Evolutionary conservation across 1,140 invertebrate species (phyloP).

Genomic region (Maniola jurtina): DNA sequence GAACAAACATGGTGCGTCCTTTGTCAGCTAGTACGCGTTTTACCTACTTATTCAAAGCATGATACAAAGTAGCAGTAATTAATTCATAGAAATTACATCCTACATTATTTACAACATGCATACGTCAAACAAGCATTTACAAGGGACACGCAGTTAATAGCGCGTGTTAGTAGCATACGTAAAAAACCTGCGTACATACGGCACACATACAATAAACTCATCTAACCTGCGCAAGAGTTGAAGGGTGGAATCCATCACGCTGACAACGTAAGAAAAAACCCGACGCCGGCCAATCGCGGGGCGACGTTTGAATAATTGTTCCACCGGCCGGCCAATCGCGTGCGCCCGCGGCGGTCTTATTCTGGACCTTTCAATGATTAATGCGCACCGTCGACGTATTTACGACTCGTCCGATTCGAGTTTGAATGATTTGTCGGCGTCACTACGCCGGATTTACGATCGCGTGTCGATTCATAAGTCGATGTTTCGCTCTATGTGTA

Average conservation of each 20-base stretch:
- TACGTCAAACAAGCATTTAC: not conserved
- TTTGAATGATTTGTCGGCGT: slow-evolving; percentile 70
- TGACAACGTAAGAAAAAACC: slow-evolving; percentile 59
- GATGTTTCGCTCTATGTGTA: slow-evolving; percentile 5
- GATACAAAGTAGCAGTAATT: too few relatives aligned
- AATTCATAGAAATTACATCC: not conserved
- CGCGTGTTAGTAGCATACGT: slow-evolving; percentile 9
- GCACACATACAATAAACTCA: slow-evolving; percentile 19
- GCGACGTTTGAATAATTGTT: slow-evolving; percentile 70
- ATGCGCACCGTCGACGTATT: slow-evolving; percentile 57
- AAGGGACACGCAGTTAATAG: not conserved
- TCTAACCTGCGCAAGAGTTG: slow-evolving; percentile 62
- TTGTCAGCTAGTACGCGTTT: too few relatives aligned
- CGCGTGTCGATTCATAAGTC: slow-evolving; percentile 46
- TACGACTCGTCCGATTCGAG: slow-evolving; percentile 57
- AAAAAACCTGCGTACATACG: slow-evolving; percentile 34
- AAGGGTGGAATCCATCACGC: slow-evolving; percentile 66
- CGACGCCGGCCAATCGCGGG: slow-evolving; percentile 49
- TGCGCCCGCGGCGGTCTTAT: slow-evolving; percentile 52
- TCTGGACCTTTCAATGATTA: slow-evolving; percentile 61
- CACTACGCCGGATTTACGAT: slow-evolving; percentile 60
- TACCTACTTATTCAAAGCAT: too few relatives aligned
- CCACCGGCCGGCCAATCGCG: slow-evolving; percentile 59
- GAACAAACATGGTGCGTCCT: too few relatives aligned
- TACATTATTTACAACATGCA: not conserved